A percentile compares a stretch with the other conserved stretches of the same genome.
These are phyloP conservation scores for Eurois occulta DNA, from an alignment of 2,888 invertebrate genomes.

Conservation along the genomic window DNA sequence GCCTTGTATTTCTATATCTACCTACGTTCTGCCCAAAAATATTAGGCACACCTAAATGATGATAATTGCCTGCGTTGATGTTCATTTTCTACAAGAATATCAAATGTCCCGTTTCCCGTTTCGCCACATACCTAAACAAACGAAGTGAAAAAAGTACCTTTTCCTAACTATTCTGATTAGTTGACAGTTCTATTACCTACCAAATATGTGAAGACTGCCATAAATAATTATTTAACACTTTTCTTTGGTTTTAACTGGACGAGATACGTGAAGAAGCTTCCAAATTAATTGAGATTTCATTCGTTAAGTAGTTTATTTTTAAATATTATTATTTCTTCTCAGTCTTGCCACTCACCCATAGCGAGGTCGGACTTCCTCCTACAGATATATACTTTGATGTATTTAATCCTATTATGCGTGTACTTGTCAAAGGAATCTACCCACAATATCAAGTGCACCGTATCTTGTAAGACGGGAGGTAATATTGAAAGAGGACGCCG, in stretches of 20 bases:
- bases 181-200: background rate
- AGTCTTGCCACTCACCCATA: background rate
- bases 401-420: conserved; percentile 33
- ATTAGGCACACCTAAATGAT: background rate
- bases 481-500: conserved; percentile 68
- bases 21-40: background rate
- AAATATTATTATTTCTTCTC: background rate
- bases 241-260: background rate
- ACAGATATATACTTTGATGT: conserved; percentile 30
- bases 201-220: background rate
- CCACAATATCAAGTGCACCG: conserved; percentile 65
- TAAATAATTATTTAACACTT: background rate
- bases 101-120: background rate
- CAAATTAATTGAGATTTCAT: background rate
- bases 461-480: conserved; percentile 58
- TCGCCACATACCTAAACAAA: background rate
- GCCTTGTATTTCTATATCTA: too few relatives aligned
- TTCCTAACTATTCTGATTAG: background rate
- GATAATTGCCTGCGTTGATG: background rate
- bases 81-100: background rate
- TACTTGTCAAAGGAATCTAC: conserved; percentile 56
- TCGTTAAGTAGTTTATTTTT: background rate
- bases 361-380: background rate
- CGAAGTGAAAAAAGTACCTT: background rate
- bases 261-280: background rate